phyloP scores from a whole-genome alignment of 2,797 vertebrate genomes.

The Xenentodon cancila region DNA sequence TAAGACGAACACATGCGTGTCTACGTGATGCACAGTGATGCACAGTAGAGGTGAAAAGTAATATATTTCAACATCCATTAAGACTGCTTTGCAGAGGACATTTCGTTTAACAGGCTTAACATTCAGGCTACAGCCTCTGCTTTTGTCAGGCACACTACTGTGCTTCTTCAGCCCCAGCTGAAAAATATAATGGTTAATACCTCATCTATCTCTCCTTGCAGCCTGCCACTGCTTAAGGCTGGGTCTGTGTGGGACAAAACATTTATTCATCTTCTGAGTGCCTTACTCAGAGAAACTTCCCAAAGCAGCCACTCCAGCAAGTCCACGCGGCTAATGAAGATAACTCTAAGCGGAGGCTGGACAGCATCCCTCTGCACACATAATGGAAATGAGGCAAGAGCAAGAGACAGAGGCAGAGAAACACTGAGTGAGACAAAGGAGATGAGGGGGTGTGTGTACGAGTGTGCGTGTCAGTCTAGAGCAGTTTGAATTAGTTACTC shows the following conservation, averaged over 20 bases:
- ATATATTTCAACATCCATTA: slow-evolving; percentile 61
- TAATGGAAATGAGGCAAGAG: slow-evolving; percentile 65
- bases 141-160: slow-evolving; percentile 64
- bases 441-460: slow-evolving; percentile 41
- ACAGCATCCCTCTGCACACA: slow-evolving; percentile 71
- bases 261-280: slow-evolving; percentile 76
- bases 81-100: slow-evolving; percentile 63
- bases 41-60: slow-evolving; percentile 29
- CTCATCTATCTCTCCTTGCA: slow-evolving; percentile 73
- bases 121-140: slow-evolving; percentile 68
- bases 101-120: slow-evolving; percentile 71
- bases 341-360: slow-evolving; percentile 69
- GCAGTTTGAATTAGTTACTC: slow-evolving; percentile 79
- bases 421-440: slow-evolving; percentile 69
- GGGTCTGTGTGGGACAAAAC: slow-evolving; percentile 75
- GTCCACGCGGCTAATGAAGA: slow-evolving; percentile 75
- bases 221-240: slow-evolving; percentile 63
- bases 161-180: slow-evolving; percentile 49
- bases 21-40: slow-evolving; percentile 40
- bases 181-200: slow-evolving; percentile 75
- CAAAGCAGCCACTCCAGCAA: slow-evolving; percentile 64
- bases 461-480: slow-evolving; percentile 58
- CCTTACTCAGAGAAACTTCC: slow-evolving; percentile 70
- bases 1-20: slow-evolving; percentile 25
- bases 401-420: slow-evolving; percentile 59